Percentiles rank a stretch among this genome's conserved stretches.
Conservation (phyloP, 2,797 vertebrate species). For the Peromyscus nudipes region DNA sequence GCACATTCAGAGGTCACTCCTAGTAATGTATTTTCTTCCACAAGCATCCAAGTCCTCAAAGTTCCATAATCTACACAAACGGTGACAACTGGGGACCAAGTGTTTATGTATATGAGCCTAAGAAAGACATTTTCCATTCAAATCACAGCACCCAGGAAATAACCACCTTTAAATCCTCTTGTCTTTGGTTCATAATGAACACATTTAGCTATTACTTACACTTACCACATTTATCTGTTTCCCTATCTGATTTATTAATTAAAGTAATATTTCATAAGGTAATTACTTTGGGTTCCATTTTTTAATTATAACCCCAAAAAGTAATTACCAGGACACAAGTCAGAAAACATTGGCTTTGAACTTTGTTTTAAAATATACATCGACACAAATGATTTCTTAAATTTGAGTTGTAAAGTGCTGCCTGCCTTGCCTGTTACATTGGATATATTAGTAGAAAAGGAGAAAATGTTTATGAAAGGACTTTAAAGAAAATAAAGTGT, state of each 20-base stretch:
- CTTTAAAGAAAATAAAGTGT: constrained; percentile 18
- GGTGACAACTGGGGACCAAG: neutral
- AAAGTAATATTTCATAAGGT: constrained; percentile 8
- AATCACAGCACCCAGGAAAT: neutral
- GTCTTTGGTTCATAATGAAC: neutral
- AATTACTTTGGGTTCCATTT: neutral
- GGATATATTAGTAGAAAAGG: neutral
- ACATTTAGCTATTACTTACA: constrained; percentile 8
- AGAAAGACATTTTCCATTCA: too few species aligned
- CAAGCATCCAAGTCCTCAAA: neutral
- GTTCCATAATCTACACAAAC: neutral
- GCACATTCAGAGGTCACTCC: neutral
- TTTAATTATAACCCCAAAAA: neutral
- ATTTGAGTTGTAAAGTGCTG: neutral
- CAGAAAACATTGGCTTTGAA: constrained; percentile 9
- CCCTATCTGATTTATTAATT: neutral
- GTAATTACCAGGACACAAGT: neutral
- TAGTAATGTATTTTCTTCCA: too few species aligned
- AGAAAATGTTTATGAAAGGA: constrained; percentile 3
- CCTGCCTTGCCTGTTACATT: neutral
- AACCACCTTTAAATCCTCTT: neutral
- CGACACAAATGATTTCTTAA: neutral
- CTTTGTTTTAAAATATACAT: constrained; percentile 37
- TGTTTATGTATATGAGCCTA: neutral
- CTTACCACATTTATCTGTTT: neutral